phyloP scores from a whole-genome alignment of 1,140 invertebrate species.

The Stenopsyche tienmushanensis region DNA sequence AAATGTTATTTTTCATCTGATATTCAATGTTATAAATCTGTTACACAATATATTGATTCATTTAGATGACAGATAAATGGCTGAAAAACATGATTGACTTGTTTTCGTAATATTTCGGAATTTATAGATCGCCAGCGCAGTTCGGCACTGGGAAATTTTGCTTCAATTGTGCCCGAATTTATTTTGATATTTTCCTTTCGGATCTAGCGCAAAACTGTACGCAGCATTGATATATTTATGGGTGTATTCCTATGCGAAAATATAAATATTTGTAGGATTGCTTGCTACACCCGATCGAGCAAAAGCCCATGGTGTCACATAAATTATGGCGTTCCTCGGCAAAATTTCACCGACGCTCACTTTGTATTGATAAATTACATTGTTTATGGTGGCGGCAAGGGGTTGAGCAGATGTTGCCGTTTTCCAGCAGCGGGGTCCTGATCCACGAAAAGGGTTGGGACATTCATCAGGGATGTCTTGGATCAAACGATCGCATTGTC shows the following conservation, averaged over 20 bases:
- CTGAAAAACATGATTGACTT: no score
- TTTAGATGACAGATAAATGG: no score
- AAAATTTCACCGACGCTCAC: constrained; percentile 39
- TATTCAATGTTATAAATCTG: no score
- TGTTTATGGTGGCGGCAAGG: constrained; percentile 36
- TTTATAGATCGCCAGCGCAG: no score
- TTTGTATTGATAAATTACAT: constrained; percentile 41
- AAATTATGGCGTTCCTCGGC: constrained; percentile 36
- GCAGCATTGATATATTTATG: neutral
- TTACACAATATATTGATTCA: no score
- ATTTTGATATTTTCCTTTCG: neutral
- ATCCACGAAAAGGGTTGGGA: constrained; percentile 1
- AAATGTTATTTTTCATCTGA: no score
- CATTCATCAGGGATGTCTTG: constrained; percentile 14
- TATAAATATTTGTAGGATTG: neutral
- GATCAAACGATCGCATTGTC: neutral
- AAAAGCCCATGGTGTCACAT: constrained; percentile 32
- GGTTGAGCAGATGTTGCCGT: constrained; percentile 35
- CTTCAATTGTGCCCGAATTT: neutral
- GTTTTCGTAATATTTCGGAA: no score
- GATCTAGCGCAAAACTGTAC: neutral
- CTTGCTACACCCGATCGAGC: constrained; percentile 9
- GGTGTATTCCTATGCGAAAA: neutral
- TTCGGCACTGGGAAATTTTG: no score
- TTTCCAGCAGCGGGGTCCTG: constrained; percentile 17